Percentiles rank a stretch among this genome's conserved stretches.
phyloP scores from a whole-genome alignment of 2,888 invertebrate genomes.

The Unio pictorum region DNA sequence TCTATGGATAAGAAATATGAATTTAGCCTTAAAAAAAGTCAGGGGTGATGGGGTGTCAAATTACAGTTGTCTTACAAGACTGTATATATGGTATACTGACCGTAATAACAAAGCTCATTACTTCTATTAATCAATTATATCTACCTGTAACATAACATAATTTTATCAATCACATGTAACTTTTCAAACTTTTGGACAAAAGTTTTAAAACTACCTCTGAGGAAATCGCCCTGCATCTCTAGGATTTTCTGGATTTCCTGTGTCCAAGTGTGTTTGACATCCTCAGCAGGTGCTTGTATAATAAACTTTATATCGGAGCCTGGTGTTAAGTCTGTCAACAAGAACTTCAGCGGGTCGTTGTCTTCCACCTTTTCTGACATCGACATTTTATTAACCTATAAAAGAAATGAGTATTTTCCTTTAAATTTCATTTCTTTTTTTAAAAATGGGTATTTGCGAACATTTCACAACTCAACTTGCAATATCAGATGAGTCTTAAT shows the following conservation, averaged over 20 bases:
- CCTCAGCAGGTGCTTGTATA: constrained; percentile 83
- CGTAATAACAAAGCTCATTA: not conserved
- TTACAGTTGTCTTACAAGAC: not conserved
- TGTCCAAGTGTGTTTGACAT: constrained; percentile 87
- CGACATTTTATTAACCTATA: constrained; percentile 95
- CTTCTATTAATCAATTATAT: not conserved
- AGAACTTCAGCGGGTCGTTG: constrained; percentile 81
- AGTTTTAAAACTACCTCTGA: constrained; percentile 75
- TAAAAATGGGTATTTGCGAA: too few relatives aligned
- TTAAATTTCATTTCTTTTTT: too few relatives aligned
- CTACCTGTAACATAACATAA: not conserved
- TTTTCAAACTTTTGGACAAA: not conserved
- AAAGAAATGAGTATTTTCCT: constrained; percentile 4
- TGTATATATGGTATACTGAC: not conserved
- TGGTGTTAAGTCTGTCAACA: constrained; percentile 79
- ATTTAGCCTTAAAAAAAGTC: too few relatives aligned
- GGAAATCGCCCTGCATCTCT: constrained; percentile 93
- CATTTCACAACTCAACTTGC: not conserved
- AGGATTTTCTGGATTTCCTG: constrained; percentile 87
- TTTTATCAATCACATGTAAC: too few relatives aligned
- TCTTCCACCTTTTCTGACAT: constrained; percentile 77
- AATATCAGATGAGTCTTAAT: not conserved
- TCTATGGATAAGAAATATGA: too few relatives aligned
- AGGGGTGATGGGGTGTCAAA: too few relatives aligned
- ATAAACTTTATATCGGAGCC: constrained; percentile 81